Evolutionary conservation across 2,888 invertebrate genomes (phyloP).

Genomic region (Platycheirus albimanus): DNA sequence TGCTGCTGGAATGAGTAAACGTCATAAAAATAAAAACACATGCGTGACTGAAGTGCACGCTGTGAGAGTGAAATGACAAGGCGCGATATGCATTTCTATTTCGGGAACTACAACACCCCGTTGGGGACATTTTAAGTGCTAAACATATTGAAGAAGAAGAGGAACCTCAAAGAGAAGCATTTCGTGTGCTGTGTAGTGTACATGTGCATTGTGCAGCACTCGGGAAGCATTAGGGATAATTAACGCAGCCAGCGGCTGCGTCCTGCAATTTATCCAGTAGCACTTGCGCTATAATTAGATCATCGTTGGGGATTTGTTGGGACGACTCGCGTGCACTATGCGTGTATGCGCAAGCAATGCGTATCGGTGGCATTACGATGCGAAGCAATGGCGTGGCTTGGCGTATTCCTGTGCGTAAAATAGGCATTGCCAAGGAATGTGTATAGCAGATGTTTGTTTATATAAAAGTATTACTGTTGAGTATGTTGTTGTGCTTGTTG

Average conservation of each 20-base stretch:
- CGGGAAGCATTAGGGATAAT: slow-evolving; percentile 62
- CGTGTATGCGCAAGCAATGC: background rate
- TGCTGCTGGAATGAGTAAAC: slow-evolving; percentile 51
- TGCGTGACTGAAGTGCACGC: slow-evolving; percentile 46
- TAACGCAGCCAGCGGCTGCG: slow-evolving; percentile 46
- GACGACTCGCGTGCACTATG: slow-evolving; percentile 59
- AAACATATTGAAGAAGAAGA: slow-evolving; percentile 27
- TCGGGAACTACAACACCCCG: slow-evolving; percentile 55
- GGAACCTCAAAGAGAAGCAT: slow-evolving; percentile 8
- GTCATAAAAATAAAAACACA: slow-evolving; percentile 53
- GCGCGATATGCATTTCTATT: slow-evolving; percentile 56
- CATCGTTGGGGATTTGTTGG: slow-evolving; percentile 59
- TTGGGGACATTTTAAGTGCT: slow-evolving; percentile 71
- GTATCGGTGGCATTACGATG: slow-evolving; percentile 20
- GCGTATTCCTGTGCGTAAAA: background rate
- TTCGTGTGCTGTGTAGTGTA: too few relatives aligned
- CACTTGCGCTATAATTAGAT: slow-evolving; percentile 65
- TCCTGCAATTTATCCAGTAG: slow-evolving; percentile 48
- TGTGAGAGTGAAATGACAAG: slow-evolving; percentile 23
- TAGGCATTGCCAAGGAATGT: slow-evolving; percentile 27
- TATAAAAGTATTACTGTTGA: background rate
- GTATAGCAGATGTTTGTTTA: slow-evolving; percentile 58
- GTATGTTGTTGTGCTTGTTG: slow-evolving; percentile 2
- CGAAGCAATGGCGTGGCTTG: slow-evolving; percentile 36
- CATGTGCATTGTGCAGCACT: too few relatives aligned